These are phyloP conservation scores for Drusus annulatus DNA, from an alignment of 1,140 invertebrate species.

Conservation along the genomic window DNA sequence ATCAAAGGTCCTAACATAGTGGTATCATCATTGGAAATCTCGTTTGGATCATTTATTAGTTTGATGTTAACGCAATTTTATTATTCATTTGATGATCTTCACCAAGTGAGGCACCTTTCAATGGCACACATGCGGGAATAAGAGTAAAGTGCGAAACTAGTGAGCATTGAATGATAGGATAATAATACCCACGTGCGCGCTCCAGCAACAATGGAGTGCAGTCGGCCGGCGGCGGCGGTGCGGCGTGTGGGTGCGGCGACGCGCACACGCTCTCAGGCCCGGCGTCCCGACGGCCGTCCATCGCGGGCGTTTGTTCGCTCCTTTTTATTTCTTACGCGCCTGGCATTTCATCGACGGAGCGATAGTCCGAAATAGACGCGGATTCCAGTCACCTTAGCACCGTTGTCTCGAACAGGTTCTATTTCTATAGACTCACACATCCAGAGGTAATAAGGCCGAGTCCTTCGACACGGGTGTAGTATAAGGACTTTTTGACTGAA, in stretches of 20 bases:
- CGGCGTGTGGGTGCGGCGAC: neutral
- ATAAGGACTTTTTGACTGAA: too few relatives aligned
- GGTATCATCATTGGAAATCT: too few relatives aligned
- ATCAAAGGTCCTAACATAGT: too few relatives aligned
- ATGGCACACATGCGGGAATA: too few relatives aligned
- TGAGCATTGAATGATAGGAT: too few relatives aligned
- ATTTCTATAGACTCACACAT: slow-evolving; percentile 21
- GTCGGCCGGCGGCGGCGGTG: neutral
- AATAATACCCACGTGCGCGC: too few relatives aligned
- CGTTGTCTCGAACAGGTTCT: slow-evolving; percentile 38
- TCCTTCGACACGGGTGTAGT: neutral
- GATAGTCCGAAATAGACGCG: slow-evolving; percentile 34
- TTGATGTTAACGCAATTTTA: too few relatives aligned
- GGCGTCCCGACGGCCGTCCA: neutral
- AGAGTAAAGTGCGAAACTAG: too few relatives aligned
- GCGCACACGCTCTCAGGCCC: neutral
- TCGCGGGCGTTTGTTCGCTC: slow-evolving; percentile 12
- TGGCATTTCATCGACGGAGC: slow-evolving; percentile 30
- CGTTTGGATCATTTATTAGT: too few relatives aligned
- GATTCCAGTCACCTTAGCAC: slow-evolving; percentile 39
- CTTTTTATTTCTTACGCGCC: slow-evolving; percentile 1
- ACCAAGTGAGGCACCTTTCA: too few relatives aligned
- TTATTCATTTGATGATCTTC: too few relatives aligned
- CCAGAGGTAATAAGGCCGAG: slow-evolving; percentile 4
- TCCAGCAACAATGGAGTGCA: too few relatives aligned